Evolutionary conservation across 1,140 invertebrate genomes (phyloP).

Genomic region (Acromyrmex charruanus): DNA sequence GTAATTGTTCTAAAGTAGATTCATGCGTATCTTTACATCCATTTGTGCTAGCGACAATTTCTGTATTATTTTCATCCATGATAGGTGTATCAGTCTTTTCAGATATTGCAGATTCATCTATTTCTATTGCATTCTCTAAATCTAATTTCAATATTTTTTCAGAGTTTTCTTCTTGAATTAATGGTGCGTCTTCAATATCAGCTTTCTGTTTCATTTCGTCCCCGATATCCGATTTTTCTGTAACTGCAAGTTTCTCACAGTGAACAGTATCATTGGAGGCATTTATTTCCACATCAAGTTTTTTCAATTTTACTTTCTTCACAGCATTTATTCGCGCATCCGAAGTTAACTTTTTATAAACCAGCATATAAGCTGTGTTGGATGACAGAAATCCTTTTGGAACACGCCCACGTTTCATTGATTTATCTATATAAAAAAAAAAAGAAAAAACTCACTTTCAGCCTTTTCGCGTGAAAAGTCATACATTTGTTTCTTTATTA

Average conservation of each 20-base stretch:
- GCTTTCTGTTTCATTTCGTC: constrained; percentile 66
- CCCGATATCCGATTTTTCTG: constrained; percentile 58
- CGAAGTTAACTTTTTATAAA: constrained; percentile 86
- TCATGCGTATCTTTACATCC: constrained; percentile 55
- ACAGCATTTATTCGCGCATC: constrained; percentile 43
- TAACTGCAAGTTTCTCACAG: constrained; percentile 42
- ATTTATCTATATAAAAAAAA: constrained; percentile 79
- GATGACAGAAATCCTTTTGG: constrained; percentile 86
- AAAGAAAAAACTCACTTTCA: constrained; percentile 28
- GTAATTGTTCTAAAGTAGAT: constrained; percentile 21
- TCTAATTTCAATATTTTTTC: constrained; percentile 28
- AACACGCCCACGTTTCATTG: constrained; percentile 83
- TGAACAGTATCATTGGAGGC: constrained; percentile 21
- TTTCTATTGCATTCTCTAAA: constrained; percentile 29
- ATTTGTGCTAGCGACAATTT: neutral
- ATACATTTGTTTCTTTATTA: constrained; percentile 6
- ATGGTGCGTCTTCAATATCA: constrained; percentile 11
- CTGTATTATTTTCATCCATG: neutral
- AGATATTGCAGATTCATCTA: neutral
- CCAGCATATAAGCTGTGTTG: constrained; percentile 90
- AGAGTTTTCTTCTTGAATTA: neutral
- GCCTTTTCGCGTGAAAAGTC: neutral
- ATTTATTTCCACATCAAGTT: constrained; percentile 52
- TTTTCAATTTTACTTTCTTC: constrained; percentile 67
- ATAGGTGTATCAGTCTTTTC: constrained; percentile 6